phyloP scores from a whole-genome alignment of 1,140 invertebrate genomes.

The Drosophila bifasciata region DNA sequence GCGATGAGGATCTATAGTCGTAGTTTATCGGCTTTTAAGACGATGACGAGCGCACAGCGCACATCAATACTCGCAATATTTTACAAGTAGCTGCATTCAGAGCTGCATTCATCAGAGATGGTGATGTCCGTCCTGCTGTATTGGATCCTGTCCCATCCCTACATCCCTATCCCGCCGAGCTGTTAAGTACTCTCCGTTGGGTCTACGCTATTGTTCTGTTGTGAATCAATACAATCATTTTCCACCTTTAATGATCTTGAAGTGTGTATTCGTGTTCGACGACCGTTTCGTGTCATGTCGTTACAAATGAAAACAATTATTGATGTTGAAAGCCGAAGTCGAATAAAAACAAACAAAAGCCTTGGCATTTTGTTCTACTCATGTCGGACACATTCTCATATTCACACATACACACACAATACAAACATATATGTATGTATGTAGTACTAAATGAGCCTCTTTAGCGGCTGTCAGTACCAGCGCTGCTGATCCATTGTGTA shows the following conservation, averaged over 20 bases:
- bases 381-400: constrained; percentile 15
- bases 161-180: constrained; percentile 39
- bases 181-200: constrained; percentile 62
- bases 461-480: constrained; percentile 52
- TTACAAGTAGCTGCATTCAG: constrained; percentile 15
- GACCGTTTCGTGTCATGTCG: constrained; percentile 58
- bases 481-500: constrained; percentile 2
- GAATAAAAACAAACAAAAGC: constrained; percentile 66
- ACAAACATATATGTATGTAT: constrained; percentile 11
- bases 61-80: constrained; percentile 16
- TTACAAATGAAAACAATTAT: constrained; percentile 79
- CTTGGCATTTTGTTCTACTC: constrained; percentile 22
- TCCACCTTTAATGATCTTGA: constrained; percentile 68
- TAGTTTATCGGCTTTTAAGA: constrained; percentile 38
- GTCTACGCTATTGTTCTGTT: constrained; percentile 49
- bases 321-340: constrained; percentile 66
- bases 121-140: constrained; percentile 1
- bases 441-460: constrained; percentile 65
- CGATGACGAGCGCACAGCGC: constrained; percentile 15
- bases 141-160: constrained; percentile 3
- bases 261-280: constrained; percentile 48
- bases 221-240: constrained; percentile 73
- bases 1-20: neutral
- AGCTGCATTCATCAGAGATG: neutral
- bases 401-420: constrained; percentile 7